A percentile compares a stretch with the other conserved stretches of the same genome.
These are phyloP conservation scores for Sylvia borin DNA, from an alignment of 2,797 vertebrate species.

Conservation along the genomic window DNA sequence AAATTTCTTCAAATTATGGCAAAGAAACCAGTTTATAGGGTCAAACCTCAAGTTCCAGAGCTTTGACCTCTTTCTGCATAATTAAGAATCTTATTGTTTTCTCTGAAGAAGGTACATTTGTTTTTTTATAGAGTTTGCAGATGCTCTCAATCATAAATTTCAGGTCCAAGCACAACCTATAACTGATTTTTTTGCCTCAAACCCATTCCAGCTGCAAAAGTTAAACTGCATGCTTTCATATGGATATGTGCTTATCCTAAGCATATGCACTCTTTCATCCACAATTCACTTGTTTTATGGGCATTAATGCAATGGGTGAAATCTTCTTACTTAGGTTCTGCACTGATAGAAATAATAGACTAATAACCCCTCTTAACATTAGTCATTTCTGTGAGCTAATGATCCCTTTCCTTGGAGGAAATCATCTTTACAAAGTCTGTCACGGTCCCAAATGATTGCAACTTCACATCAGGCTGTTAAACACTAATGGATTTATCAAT, in stretches of 20 bases:
- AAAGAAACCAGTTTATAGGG: neutral
- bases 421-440: neutral
- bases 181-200: neutral
- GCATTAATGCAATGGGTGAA: neutral
- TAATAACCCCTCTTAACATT: neutral
- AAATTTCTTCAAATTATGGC: neutral
- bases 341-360: neutral
- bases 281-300: neutral
- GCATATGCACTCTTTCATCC: neutral
- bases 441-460: neutral
- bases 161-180: neutral
- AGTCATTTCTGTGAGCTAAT: slow-evolving; percentile 35
- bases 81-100: neutral
- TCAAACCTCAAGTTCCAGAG: neutral
- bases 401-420: slow-evolving; percentile 28
- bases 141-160: neutral
- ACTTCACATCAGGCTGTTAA: neutral
- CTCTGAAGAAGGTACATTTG: neutral
- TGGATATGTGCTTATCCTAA: neutral
- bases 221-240: neutral
- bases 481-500: neutral
- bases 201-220: neutral
- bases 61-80: neutral
- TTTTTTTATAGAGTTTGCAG: neutral
- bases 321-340: neutral